Evolutionary conservation across 2,113 vertebrate species (phyloP).

Genomic region (Chascanopsetta lugubris): DNA sequence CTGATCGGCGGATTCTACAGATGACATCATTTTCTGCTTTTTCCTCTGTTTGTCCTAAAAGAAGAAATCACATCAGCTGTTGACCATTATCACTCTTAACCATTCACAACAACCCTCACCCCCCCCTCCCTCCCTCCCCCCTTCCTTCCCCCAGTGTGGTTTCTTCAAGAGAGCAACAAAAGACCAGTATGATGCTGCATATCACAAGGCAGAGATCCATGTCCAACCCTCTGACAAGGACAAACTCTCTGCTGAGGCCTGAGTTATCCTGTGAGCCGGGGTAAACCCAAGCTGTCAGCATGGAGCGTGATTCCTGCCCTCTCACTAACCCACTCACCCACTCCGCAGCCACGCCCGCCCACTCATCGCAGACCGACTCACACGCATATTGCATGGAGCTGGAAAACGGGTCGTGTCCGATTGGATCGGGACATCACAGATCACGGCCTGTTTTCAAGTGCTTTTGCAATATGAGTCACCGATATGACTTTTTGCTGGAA

Average conservation of each 20-base stretch:
- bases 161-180: slow-evolving; percentile 99
- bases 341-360: slow-evolving; percentile 45
- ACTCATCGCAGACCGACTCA: slow-evolving; percentile 38
- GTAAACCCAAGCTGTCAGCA: slow-evolving; percentile 86
- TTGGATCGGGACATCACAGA: too few species aligned
- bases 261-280: slow-evolving; percentile 86
- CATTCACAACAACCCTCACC: slow-evolving; percentile 89
- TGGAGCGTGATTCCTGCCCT: slow-evolving; percentile 72
- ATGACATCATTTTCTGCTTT: not conserved
- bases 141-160: slow-evolving; percentile 94
- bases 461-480: slow-evolving; percentile 56
- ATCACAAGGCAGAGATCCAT: slow-evolving; percentile 99
- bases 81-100: slow-evolving; percentile 59
- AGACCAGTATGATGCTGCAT: slow-evolving; percentile 94
- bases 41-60: not conserved
- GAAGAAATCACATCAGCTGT: not conserved
- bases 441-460: not conserved
- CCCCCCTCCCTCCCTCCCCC: slow-evolving; percentile 86
- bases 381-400: slow-evolving; percentile 52
- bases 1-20: not conserved
- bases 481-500: too few species aligned
- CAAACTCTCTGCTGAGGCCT: slow-evolving; percentile 96
- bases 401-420: not conserved
- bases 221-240: slow-evolving; percentile 99
- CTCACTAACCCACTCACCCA: slow-evolving; percentile 80